Conservation (phyloP, 2,113 vertebrate species). For the Actenoides hombroni region DNA sequence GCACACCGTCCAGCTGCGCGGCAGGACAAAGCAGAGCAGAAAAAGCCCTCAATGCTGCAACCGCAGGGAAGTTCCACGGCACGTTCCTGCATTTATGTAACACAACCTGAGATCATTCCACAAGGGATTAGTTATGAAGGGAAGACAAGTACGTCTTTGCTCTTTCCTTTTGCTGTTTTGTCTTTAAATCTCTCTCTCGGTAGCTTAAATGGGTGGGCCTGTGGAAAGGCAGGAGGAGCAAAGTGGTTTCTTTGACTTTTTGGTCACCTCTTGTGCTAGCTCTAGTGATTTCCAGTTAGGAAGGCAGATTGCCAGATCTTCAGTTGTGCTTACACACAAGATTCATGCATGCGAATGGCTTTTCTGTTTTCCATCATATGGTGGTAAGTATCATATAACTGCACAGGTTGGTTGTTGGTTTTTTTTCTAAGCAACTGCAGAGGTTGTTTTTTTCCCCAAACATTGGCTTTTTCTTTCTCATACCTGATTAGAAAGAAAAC, state of each 20-base stretch:
- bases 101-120: accelerated
- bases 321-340: neutral
- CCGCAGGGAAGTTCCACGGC: accelerated
- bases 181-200: neutral
- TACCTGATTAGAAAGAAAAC: neutral
- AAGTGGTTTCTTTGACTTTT: neutral
- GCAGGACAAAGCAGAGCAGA: neutral
- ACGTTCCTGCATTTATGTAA: accelerated
- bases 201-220: neutral
- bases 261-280: neutral
- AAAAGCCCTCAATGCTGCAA: accelerated
- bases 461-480: neutral
- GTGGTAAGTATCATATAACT: neutral
- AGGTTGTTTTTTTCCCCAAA: neutral
- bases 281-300: neutral
- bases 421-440: neutral
- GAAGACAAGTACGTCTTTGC: neutral
- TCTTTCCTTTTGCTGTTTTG: neutral
- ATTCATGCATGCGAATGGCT: neutral
- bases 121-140: neutral
- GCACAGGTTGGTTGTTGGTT: neutral
- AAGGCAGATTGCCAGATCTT: neutral
- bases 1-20: neutral
- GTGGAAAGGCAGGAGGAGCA: neutral
- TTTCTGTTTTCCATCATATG: neutral